phyloP scores from a whole-genome alignment of 2,797 vertebrate species.

The Notamacropus eugenii region DNA sequence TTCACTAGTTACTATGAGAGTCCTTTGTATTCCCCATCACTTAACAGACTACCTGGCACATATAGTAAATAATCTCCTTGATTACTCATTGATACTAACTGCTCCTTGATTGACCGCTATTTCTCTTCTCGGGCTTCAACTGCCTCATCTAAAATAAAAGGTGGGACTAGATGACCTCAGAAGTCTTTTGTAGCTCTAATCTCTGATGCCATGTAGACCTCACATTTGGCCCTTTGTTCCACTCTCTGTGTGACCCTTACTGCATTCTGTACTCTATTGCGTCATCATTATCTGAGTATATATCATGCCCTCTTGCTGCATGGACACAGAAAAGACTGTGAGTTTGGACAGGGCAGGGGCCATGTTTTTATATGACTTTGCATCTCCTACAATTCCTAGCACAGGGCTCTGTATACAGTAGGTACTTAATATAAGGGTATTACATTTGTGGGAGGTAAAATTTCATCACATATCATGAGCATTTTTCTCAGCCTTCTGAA shows the following conservation, averaged over 20 bases:
- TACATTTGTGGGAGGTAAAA: background rate
- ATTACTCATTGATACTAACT: background rate
- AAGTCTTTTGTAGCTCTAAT: background rate
- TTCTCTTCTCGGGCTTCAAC: background rate
- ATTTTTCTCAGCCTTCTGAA: background rate
- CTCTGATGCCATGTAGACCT: constrained; percentile 16
- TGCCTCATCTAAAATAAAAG: background rate
- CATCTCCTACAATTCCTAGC: background rate
- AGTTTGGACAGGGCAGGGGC: background rate
- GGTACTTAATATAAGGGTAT: background rate
- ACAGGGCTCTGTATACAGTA: background rate
- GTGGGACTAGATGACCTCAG: background rate
- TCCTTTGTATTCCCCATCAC: background rate
- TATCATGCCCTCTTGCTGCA: background rate
- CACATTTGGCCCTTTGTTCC: background rate
- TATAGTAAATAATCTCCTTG: background rate
- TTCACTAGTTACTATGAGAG: background rate
- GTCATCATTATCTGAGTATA: background rate
- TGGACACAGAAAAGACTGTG: background rate
- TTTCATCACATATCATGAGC: background rate
- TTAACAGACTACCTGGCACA: background rate
- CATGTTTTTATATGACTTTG: background rate
- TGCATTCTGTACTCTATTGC: background rate
- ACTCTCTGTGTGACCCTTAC: background rate
- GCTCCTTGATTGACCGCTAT: background rate